Conservation (phyloP, 2,113 vertebrate genomes). For the Fregata magnificens region DNA sequence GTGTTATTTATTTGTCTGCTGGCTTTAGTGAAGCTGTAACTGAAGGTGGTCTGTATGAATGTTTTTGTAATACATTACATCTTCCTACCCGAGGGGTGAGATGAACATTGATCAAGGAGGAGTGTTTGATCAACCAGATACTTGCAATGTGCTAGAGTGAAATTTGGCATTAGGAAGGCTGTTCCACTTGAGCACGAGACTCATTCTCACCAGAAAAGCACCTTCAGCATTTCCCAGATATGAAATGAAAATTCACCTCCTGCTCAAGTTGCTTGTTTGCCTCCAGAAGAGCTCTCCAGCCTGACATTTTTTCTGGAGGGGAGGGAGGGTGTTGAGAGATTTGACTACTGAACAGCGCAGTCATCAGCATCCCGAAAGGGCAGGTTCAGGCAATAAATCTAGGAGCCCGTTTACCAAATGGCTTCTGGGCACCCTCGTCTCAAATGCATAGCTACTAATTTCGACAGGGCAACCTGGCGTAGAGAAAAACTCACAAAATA, state of each 20-base stretch:
- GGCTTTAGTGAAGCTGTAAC: neutral
- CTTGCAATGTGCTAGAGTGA: neutral
- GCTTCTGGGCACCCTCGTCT: slow-evolving; percentile 19
- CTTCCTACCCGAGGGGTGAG: neutral
- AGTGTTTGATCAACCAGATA: neutral
- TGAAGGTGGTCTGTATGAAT: neutral
- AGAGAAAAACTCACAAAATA: neutral
- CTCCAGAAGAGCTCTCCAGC: slow-evolving; percentile 25
- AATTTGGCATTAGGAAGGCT: neutral
- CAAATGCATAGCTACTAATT: neutral
- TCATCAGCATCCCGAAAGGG: slow-evolving; percentile 20
- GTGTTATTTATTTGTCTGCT: neutral
- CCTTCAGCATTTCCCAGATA: slow-evolving; percentile 5
- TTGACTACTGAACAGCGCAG: slow-evolving; percentile 5
- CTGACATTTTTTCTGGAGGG: slow-evolving; percentile 33
- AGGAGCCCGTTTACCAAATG: neutral
- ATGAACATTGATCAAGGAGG: neutral
- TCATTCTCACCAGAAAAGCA: slow-evolving; percentile 16
- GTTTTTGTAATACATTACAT: neutral
- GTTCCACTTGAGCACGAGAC: neutral
- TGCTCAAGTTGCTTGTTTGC: neutral
- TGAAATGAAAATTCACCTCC: neutral
- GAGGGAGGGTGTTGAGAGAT: slow-evolving; percentile 8
- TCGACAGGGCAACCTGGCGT: neutral
- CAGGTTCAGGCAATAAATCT: slow-evolving; percentile 49